Percentiles rank a stretch among this genome's conserved stretches.
These are phyloP conservation scores for Rousettus madagascariensis DNA, from an alignment of 2,797 vertebrate species.

Conservation along the genomic window DNA sequence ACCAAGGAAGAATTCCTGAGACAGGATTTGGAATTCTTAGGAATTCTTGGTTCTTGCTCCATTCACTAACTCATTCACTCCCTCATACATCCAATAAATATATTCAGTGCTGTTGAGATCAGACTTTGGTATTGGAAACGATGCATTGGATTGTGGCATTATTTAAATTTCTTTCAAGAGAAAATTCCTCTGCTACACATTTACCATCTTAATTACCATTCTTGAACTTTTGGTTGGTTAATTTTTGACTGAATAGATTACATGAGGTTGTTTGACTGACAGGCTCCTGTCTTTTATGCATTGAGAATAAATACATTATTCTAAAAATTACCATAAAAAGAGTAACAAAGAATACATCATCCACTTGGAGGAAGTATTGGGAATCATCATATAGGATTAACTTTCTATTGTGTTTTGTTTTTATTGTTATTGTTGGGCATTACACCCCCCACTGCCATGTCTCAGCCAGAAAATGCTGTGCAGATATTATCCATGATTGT, in stretches of 20 bases:
- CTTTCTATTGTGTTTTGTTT: not conserved
- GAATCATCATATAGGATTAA: not conserved
- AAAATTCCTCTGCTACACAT: not conserved
- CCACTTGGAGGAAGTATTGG: not conserved
- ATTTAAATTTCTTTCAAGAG: not conserved
- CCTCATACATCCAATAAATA: not conserved
- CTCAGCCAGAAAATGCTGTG: conserved; percentile 30
- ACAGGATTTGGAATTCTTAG: not conserved
- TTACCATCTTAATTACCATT: not conserved
- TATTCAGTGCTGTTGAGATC: not conserved
- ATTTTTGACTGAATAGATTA: not conserved
- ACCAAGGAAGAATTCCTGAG: not conserved
- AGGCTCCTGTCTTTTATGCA: not conserved
- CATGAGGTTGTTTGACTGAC: not conserved
- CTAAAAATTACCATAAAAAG: not conserved
- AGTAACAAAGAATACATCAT: not conserved
- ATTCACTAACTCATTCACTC: not conserved
- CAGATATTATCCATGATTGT: conserved; percentile 39
- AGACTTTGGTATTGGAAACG: not conserved
- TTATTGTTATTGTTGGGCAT: not conserved
- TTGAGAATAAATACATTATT: not conserved
- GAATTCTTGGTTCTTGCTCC: not conserved
- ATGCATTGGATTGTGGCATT: not conserved
- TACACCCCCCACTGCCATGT: not conserved
- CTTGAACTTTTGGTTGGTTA: not conserved